Conservation (phyloP, 2,797 vertebrate genomes). For the Hozukius guyotensis region DNA sequence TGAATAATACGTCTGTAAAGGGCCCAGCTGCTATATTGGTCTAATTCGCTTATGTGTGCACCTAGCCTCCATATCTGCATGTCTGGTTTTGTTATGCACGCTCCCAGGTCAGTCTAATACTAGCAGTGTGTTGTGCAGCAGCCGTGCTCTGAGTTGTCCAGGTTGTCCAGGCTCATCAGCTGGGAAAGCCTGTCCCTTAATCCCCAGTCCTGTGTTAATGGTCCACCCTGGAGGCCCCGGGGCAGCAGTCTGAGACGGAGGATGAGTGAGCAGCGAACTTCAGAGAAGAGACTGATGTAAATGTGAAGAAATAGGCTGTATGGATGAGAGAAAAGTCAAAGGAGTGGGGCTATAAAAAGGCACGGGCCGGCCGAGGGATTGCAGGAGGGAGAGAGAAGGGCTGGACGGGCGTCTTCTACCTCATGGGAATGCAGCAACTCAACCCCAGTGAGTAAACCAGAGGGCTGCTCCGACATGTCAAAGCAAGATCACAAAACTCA, state of each 20-base stretch:
- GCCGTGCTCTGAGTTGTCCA: constrained; percentile 39
- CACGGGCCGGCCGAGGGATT: neutral
- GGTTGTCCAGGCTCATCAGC: constrained; percentile 61
- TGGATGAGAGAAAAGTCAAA: constrained; percentile 58
- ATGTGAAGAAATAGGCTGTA: constrained; percentile 74
- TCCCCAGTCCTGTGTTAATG: constrained; percentile 68
- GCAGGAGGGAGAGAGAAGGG: neutral
- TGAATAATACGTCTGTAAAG: constrained; percentile 7
- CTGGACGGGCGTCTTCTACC: constrained; percentile 34
- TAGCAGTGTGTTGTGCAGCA: constrained; percentile 2
- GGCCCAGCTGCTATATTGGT: constrained; percentile 3
- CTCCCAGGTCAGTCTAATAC: constrained; percentile 10
- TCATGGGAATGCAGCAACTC: constrained; percentile 53
- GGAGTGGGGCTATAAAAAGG: constrained; percentile 48
- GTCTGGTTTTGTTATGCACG: constrained; percentile 4
- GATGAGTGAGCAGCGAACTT: constrained; percentile 67
- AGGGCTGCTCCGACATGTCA: constrained; percentile 42
- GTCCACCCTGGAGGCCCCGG: constrained; percentile 35
- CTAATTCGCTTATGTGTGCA: neutral
- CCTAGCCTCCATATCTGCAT: neutral
- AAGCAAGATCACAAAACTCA: constrained; percentile 60
- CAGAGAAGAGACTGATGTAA: constrained; percentile 74
- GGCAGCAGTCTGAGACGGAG: constrained; percentile 53
- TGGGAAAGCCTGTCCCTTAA: constrained; percentile 50
- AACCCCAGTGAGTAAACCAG: constrained; percentile 38